These are phyloP conservation scores for Diaprepes abbreviatus DNA, from an alignment of 2,888 invertebrate species.

Conservation along the genomic window DNA sequence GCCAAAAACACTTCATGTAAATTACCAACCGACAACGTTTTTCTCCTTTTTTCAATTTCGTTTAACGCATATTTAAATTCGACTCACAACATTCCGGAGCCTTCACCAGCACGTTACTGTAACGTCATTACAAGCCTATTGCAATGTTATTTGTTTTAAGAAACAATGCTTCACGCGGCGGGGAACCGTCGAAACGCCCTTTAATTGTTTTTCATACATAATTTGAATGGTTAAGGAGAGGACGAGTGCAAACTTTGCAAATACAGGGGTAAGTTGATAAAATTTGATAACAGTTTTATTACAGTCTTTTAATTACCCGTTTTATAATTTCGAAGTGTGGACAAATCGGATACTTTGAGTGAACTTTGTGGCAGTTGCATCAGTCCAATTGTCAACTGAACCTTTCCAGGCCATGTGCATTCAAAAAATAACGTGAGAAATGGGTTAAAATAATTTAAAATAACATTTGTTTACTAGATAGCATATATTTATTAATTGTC, in stretches of 20 bases:
- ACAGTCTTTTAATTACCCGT: too few species aligned
- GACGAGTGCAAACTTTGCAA: neutral
- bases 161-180: conserved; percentile 40
- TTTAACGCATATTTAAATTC: conserved; percentile 37
- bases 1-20: conserved; percentile 10
- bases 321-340: too few species aligned
- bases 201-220: conserved; percentile 43
- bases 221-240: conserved; percentile 31
- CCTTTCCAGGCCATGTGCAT: too few species aligned
- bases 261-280: conserved; percentile 20
- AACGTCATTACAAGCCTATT: conserved; percentile 44
- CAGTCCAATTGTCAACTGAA: too few species aligned
- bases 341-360: too few species aligned
- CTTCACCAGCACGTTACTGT: conserved; percentile 33
- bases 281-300: too few species aligned
- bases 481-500: too few species aligned
- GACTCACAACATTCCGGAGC: conserved; percentile 38
- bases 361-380: too few species aligned
- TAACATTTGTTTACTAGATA: too few species aligned
- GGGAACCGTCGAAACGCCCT: conserved; percentile 35
- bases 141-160: conserved; percentile 48
- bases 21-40: conserved; percentile 15
- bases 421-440: too few species aligned
- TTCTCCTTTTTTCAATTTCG: conserved; percentile 22
- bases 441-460: too few species aligned